Conservation (phyloP, 1,140 invertebrate genomes). For the Caerostris extrusa region DNA sequence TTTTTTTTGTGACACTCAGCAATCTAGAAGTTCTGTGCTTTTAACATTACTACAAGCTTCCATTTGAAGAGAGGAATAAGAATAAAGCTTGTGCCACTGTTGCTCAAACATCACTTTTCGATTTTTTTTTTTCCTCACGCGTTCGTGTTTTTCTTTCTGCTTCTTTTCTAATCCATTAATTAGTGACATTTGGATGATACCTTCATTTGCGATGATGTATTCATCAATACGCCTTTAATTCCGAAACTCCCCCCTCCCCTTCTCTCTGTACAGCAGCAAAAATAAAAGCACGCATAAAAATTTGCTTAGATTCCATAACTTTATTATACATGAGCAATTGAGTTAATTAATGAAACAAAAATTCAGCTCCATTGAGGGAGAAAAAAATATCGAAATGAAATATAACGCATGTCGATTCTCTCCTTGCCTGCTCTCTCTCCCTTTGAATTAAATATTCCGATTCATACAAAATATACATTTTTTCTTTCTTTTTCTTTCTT, state of each 20-base stretch:
- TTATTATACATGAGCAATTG: conserved; percentile 77
- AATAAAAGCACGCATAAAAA: conserved; percentile 65
- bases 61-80: neutral
- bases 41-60: too few relatives aligned
- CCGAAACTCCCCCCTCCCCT: neutral
- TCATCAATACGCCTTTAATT: conserved; percentile 76
- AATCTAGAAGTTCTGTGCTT: neutral
- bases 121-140: neutral
- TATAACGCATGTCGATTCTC: conserved; percentile 39
- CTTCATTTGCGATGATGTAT: conserved; percentile 74
- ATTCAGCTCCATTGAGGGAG: conserved; percentile 4
- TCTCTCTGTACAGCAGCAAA: neutral
- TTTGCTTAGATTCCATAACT: conserved; percentile 72
- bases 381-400: conserved; percentile 69
- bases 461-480: conserved; percentile 56
- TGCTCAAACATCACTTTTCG: neutral
- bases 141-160: conserved; percentile 14
- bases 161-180: conserved; percentile 73
- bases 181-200: conserved; percentile 74
- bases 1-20: too few relatives aligned
- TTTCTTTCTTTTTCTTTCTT: too few relatives aligned
- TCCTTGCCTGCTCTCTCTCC: neutral
- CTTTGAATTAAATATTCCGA: conserved; percentile 69
- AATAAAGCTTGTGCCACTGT: neutral
- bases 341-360: conserved; percentile 77